Evolutionary conservation across 1,140 invertebrate genomes (phyloP).

Genomic region (Tachypleus tridentatus): DNA sequence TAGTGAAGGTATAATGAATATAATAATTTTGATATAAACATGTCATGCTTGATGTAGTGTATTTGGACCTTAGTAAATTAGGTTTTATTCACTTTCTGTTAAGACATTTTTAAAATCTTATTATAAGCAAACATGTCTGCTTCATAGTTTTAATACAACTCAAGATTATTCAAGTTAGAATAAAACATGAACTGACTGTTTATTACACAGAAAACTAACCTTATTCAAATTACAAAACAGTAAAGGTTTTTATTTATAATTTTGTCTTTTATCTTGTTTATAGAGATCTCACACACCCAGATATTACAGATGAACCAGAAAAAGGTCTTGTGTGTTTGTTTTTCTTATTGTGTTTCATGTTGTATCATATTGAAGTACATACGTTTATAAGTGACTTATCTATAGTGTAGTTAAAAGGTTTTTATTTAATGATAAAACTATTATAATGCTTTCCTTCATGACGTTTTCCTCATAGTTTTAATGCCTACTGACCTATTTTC

Average conservation of each 20-base stretch:
- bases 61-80: too few relatives aligned
- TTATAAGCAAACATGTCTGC: too few relatives aligned
- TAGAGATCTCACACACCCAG: conserved; percentile 55
- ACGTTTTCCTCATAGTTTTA: not conserved
- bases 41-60: not conserved
- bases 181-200: too few relatives aligned
- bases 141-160: too few relatives aligned
- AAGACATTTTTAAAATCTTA: too few relatives aligned
- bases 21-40: not conserved
- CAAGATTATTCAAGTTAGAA: too few relatives aligned
- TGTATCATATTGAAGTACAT: not conserved
- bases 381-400: too few relatives aligned
- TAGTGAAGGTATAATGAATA: not conserved
- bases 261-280: not conserved
- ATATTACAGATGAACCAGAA: conserved; percentile 53
- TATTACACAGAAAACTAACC: too few relatives aligned
- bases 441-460: not conserved
- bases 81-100: too few relatives aligned
- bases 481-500: not conserved
- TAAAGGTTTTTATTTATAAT: too few relatives aligned
- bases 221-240: too few relatives aligned
- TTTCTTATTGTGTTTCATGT: conserved; percentile 2
- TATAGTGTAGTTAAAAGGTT: not conserved
- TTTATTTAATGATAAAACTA: conserved; percentile 3
- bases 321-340: conserved; percentile 8